Evolutionary conservation across 2,888 invertebrate genomes (phyloP), one percentile per base, ranked within the genome.

Genomic region (Folsomia manolachei): DNA sequence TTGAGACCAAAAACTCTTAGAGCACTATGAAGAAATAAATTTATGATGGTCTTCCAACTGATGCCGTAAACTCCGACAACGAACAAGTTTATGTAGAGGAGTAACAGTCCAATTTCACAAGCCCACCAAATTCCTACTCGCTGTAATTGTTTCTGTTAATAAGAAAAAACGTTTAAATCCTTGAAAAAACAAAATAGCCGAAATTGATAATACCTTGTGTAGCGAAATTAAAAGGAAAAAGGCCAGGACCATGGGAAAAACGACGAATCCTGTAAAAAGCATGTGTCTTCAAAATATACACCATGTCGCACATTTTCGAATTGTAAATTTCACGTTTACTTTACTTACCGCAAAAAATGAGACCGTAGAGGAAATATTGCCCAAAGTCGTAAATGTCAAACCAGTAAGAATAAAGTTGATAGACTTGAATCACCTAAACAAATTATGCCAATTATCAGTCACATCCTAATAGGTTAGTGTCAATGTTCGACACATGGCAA

Each of bases 121-220:
- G 73, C 69, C 75, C 75, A 77, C 75, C 77, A 77, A 23, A 75
- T 77, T 71, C 77, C 71, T 1, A 73, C 73, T 61, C 75, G 73
- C 23, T 73, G 68, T 39, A 77, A 61, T 24, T 77, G 73, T 27
- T 72, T 70, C 77, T 77, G 70, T 19, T 63, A 74, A 39, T 39
- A 39, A 39, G 14, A 9, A 39, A 39, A 9, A 39, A n/a, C n/a
- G n/a, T n/a, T n/a, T n/a, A n/a, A n/a, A n/a, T n/a, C n/a, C n/a
- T n/a, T 39, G 39, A 39, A 39, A 14, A 39, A n/a, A n/a, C n/a
- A 51, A 56, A 56, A 56, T n/a, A 19, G 56, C 21, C n/a, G n/a
- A n/a, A n/a, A n/a, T n/a, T n/a, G n/a, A n/a, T n/a, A n/a, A n/a
- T 66, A 74, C 74, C 71, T 75, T 75, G 39, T 75, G 75, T 63